phyloP scores from a whole-genome alignment of 2,113 vertebrate genomes.

The Brienomyrus brachyistius region DNA sequence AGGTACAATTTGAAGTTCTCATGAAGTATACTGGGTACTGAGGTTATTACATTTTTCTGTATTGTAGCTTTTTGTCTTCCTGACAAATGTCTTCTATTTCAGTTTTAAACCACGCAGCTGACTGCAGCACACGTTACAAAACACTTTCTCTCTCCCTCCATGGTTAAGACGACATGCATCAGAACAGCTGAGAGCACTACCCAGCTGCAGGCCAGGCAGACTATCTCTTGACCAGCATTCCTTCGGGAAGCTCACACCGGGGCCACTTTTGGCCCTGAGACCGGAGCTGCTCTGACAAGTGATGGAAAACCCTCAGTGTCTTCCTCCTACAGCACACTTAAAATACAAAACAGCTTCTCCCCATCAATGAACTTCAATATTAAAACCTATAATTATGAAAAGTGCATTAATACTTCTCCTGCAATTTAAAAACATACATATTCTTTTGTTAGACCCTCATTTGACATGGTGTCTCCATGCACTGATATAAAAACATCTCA shows the following conservation, averaged over 20 bases:
- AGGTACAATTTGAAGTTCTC: background rate
- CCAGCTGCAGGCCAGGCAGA: background rate
- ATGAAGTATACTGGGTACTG: background rate
- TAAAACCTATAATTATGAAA: background rate
- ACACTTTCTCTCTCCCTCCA: background rate
- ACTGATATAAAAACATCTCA: background rate
- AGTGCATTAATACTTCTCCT: background rate
- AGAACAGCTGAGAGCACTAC: background rate
- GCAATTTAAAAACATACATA: background rate
- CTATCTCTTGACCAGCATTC: background rate
- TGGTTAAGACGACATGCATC: background rate
- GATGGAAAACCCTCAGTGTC: background rate
- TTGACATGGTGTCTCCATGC: background rate
- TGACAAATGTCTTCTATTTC: background rate
- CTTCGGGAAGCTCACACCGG: background rate
- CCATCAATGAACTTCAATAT: background rate
- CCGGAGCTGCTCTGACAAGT: background rate
- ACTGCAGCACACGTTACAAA: background rate
- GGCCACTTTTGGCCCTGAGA: background rate
- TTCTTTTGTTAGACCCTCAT: background rate
- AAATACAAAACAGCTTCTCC: background rate
- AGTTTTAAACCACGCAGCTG: background rate
- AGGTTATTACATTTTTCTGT: background rate
- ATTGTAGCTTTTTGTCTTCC: background rate
- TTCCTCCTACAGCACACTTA: background rate